Conservation (phyloP, 2,113 vertebrate species). For the Mungos mungo region DNA sequence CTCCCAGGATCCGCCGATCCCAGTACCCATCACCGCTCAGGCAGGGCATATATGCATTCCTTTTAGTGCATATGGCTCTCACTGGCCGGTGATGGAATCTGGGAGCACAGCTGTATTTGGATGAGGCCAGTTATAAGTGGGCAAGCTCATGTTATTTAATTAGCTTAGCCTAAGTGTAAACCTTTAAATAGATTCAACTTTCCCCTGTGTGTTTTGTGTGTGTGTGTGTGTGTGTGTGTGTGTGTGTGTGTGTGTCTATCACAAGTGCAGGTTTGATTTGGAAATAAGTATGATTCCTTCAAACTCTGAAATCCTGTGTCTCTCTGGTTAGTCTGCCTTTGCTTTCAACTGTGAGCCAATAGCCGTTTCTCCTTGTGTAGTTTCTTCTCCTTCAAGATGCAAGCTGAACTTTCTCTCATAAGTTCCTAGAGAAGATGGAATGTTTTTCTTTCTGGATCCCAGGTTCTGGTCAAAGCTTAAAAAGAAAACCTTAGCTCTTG, state of each 20-base stretch:
- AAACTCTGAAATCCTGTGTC: background rate
- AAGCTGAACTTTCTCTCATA: background rate
- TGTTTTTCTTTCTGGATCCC: background rate
- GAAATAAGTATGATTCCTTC: background rate
- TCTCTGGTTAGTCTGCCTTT: background rate
- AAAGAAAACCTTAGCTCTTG: background rate
- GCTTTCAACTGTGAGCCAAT: background rate
- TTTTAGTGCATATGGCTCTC: background rate
- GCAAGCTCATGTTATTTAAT: slow-evolving; percentile 2
- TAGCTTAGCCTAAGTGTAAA: background rate
- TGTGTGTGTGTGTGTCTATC: background rate
- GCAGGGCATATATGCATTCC: background rate
- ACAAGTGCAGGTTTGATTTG: background rate
- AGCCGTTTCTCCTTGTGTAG: background rate
- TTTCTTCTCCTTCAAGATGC: background rate
- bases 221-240: too few species aligned
- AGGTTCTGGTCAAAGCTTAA: background rate
- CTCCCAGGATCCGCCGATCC: background rate
- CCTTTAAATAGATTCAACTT: background rate
- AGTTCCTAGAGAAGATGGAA: background rate
- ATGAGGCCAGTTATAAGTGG: background rate
- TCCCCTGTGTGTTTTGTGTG: background rate
- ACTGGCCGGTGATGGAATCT: background rate
- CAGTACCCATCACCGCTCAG: background rate
- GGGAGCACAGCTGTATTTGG: background rate